A percentile compares a stretch with the other conserved stretches of the same genome.
Evolutionary conservation across 1,140 invertebrate genomes (phyloP).

Genomic region (Drosophila sulfurigaster): DNA sequence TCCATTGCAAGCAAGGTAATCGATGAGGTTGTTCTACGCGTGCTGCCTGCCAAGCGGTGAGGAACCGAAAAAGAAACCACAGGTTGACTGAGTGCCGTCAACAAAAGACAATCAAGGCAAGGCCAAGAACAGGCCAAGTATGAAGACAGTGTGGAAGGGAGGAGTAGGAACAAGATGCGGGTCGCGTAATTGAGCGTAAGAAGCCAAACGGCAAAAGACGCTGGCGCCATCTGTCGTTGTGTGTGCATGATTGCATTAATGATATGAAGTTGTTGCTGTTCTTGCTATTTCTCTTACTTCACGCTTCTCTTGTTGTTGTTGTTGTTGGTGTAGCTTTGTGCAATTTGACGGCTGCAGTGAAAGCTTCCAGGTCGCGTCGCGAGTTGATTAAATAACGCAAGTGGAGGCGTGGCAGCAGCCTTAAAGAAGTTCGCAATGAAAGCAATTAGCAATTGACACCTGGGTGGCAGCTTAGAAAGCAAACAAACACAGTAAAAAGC

Average conservation of each 20-base stretch:
- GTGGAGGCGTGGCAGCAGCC: conserved; percentile 17
- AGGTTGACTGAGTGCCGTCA: conserved; percentile 44
- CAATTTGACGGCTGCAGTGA: conserved; percentile 45
- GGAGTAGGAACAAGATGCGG: conserved; percentile 5
- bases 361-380: conserved; percentile 48
- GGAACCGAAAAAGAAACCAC: conserved; percentile 41
- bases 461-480: conserved; percentile 44
- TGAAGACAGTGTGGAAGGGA: neutral
- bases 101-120: conserved; percentile 55
- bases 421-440: conserved; percentile 36
- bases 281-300: conserved; percentile 3
- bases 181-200: conserved; percentile 61
- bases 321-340: conserved; percentile 14
- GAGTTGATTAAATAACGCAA: conserved; percentile 59
- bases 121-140: neutral
- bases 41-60: conserved; percentile 38
- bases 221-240: conserved; percentile 54
- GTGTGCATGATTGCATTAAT: conserved; percentile 61
- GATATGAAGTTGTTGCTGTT: conserved; percentile 48
- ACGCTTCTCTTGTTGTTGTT: neutral
- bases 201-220: conserved; percentile 47
- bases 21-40: conserved; percentile 55
- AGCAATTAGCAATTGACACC: conserved; percentile 63
- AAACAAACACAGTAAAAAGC: conserved; percentile 4
- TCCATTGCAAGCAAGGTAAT: conserved; percentile 46